These are phyloP conservation scores for Oryzias dopingdopingensis DNA, from an alignment of 2,797 vertebrate species.

Conservation along the genomic window DNA sequence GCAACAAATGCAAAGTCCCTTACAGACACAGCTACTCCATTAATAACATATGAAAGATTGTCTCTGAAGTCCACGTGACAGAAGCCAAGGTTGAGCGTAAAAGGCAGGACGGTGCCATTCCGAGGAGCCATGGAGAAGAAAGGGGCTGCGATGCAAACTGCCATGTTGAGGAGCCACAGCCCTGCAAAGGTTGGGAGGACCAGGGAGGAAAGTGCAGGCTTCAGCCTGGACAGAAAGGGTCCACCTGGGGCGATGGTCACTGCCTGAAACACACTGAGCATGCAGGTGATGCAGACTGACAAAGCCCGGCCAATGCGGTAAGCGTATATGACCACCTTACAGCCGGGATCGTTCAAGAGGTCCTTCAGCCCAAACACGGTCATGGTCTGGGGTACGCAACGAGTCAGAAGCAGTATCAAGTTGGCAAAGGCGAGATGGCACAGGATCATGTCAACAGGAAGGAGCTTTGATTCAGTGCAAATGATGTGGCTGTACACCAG, in stretches of 20 bases:
- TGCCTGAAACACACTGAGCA: conserved; percentile 81
- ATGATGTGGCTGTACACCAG: conserved; percentile 67
- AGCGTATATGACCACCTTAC: conserved; percentile 79
- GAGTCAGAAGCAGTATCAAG: conserved; percentile 77
- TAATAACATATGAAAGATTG: conserved; percentile 76
- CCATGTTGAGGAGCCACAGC: conserved; percentile 81
- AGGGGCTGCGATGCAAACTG: conserved; percentile 73
- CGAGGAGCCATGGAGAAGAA: conserved; percentile 78
- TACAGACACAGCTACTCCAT: conserved; percentile 71
- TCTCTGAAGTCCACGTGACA: conserved; percentile 79
- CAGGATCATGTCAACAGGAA: conserved; percentile 79
- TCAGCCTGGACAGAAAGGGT: conserved; percentile 59
- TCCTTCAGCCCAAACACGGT: conserved; percentile 73
- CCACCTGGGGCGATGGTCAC: conserved; percentile 68
- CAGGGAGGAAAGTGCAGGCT: conserved; percentile 65
- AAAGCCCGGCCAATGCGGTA: conserved; percentile 78
- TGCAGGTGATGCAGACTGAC: conserved; percentile 81
- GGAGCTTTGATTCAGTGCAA: conserved; percentile 57
- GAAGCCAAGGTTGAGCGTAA: conserved; percentile 81
- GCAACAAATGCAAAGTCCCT: conserved; percentile 80
- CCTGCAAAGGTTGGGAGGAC: conserved; percentile 70
- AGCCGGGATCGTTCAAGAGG: conserved; percentile 74
- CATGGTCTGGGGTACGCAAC: conserved; percentile 81
- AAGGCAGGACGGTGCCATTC: conserved; percentile 75
- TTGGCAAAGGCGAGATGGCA: conserved; percentile 80